phyloP scores from a whole-genome alignment of 2,113 vertebrate genomes.

The Pipa parva region DNA sequence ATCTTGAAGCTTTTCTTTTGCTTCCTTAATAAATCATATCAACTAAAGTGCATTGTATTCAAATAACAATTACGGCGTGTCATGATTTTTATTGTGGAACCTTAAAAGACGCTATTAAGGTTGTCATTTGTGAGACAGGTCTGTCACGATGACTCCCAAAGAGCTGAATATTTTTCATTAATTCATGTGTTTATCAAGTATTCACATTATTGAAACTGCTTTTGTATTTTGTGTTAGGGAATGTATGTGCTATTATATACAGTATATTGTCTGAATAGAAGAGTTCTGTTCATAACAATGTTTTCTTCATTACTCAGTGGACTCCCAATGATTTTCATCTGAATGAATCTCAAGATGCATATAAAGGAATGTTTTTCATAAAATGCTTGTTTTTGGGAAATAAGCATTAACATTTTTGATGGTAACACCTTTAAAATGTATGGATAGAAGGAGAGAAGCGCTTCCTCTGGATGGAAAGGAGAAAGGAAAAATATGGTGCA shows the following conservation, averaged over 20 bases:
- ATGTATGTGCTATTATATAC: conserved; percentile 3
- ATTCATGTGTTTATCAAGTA: conserved; percentile 11
- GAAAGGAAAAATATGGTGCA: too few species aligned
- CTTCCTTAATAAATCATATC: background rate
- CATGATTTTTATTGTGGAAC: background rate
- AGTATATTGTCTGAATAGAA: conserved; percentile 21
- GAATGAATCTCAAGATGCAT: conserved; percentile 31
- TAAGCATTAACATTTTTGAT: conserved; percentile 40
- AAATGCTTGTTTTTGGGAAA: conserved; percentile 38
- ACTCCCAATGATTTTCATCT: conserved; percentile 19
- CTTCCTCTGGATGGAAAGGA: too few species aligned
- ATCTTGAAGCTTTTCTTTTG: too few species aligned
- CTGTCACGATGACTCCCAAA: background rate
- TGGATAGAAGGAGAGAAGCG: too few species aligned
- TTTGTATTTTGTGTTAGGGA: conserved; percentile 9
- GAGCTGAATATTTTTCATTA: conserved; percentile 5
- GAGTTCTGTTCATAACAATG: conserved; percentile 18
- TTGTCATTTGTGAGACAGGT: background rate
- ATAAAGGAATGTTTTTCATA: conserved; percentile 36
- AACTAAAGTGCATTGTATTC: background rate
- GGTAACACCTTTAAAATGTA: conserved; percentile 36
- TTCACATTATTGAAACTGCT: background rate
- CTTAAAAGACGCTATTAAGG: background rate
- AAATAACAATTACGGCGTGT: background rate
- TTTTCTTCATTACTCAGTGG: conserved; percentile 23